These are phyloP conservation scores for Phlogophora meticulosa DNA, from an alignment of 2,888 invertebrate genomes.

Conservation along the genomic window DNA sequence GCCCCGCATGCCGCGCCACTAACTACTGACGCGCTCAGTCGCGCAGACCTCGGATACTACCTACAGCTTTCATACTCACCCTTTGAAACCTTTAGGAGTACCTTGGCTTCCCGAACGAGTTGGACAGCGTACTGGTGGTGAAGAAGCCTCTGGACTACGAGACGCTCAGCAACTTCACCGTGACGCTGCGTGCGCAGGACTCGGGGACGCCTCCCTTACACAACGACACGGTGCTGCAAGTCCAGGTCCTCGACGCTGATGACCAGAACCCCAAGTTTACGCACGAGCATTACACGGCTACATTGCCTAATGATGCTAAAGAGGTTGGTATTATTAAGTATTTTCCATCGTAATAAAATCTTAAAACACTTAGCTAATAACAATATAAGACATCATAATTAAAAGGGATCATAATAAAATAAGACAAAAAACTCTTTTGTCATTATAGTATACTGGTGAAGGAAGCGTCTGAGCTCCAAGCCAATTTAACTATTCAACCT, in stretches of 20 bases:
- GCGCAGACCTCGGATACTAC: not conserved
- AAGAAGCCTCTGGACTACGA: conserved; percentile 96
- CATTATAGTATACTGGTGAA: too few species aligned
- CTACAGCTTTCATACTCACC: not conserved
- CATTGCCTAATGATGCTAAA: conserved; percentile 92
- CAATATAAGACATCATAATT: too few species aligned
- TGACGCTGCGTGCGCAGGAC: conserved; percentile 94
- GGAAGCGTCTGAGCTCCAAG: too few species aligned
- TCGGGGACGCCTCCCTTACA: conserved; percentile 95
- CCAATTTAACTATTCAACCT: too few species aligned
- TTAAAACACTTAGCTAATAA: not conserved
- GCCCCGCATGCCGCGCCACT: conserved; percentile 55
- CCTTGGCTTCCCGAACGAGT: conserved; percentile 95
- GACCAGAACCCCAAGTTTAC: conserved; percentile 97
- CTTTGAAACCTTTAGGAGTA: conserved; percentile 91
- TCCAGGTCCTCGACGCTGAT: conserved; percentile 96
- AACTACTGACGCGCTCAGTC: too few species aligned
- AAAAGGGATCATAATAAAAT: too few species aligned
- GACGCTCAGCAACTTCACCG: conserved; percentile 94
- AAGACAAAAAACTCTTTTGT: too few species aligned
- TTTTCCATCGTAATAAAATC: not conserved
- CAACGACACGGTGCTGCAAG: conserved; percentile 94
- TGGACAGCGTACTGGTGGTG: conserved; percentile 96
- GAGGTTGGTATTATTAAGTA: conserved; percentile 82
- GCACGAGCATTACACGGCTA: conserved; percentile 94